phyloP scores from a whole-genome alignment of 2,888 invertebrate species.

The Tholera decimalis region DNA sequence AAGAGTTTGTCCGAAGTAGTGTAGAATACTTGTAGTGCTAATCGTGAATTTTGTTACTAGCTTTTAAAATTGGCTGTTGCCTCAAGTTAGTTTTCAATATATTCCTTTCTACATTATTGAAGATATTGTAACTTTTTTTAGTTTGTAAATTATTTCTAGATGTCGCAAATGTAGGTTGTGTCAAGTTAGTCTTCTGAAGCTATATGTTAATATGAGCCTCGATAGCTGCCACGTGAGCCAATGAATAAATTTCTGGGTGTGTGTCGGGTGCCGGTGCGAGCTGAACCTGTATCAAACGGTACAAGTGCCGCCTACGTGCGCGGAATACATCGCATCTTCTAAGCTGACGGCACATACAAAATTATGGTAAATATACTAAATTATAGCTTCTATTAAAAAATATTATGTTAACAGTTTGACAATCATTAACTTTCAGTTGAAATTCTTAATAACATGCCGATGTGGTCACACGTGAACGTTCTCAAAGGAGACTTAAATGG shows the following conservation, averaged over 20 bases:
- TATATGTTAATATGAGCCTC: not conserved
- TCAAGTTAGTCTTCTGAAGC: constrained; percentile 15
- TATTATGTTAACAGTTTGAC: not conserved
- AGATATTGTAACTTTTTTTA: too few relatives aligned
- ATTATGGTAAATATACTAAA: not conserved
- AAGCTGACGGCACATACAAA: not conserved
- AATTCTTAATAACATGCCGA: too few relatives aligned
- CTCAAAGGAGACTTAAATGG: too few relatives aligned
- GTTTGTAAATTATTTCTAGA: too few relatives aligned
- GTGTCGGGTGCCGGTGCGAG: constrained; percentile 30
- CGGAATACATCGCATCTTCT: not conserved
- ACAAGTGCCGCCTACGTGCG: constrained; percentile 22
- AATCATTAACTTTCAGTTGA: too few relatives aligned
- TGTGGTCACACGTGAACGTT: too few relatives aligned
- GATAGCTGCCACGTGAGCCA: constrained; percentile 59
- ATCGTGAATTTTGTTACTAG: not conserved
- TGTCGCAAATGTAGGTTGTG: too few relatives aligned
- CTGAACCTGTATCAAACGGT: constrained; percentile 31
- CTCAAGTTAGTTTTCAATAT: too few relatives aligned
- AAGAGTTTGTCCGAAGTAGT: too few relatives aligned
- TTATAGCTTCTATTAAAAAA: too few relatives aligned
- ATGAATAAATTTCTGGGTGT: constrained; percentile 71
- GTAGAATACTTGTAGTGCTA: not conserved
- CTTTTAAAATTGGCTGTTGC: too few relatives aligned
- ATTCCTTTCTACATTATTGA: too few relatives aligned